Evolutionary conservation across 2,113 vertebrate genomes (phyloP).

Genomic region (Nothocercus nigrocapillus): DNA sequence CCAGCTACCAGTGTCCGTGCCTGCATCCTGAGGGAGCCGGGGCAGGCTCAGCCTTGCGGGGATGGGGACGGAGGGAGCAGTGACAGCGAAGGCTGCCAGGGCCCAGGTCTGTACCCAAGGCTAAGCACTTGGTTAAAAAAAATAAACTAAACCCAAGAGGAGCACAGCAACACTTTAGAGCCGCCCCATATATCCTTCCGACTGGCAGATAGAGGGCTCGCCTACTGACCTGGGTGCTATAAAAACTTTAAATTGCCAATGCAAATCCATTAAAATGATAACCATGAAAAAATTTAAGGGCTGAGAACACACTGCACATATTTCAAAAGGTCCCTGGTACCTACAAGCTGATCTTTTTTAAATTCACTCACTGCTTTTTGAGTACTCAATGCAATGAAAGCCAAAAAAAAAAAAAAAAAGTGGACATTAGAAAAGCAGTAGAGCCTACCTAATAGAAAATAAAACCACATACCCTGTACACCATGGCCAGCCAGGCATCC

Average conservation of each 20-base stretch:
- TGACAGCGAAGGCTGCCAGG: background rate
- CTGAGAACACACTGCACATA: background rate
- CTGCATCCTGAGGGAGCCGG: background rate
- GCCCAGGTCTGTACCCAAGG: fast-evolving
- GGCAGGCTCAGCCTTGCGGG: background rate
- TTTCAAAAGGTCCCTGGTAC: background rate
- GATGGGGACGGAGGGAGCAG: background rate
- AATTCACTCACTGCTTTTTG: background rate
- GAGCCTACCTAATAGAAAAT: background rate
- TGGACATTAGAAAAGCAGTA: background rate
- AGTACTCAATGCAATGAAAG: background rate
- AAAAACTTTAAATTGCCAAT: background rate
- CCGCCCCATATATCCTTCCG: background rate
- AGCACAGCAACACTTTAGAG: background rate
- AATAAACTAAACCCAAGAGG: background rate
- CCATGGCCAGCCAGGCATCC: background rate
- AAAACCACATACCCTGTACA: background rate
- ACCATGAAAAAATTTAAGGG: background rate
- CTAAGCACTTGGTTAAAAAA: background rate
- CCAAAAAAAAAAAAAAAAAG: background rate
- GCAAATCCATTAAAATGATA: background rate
- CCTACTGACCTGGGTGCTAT: background rate
- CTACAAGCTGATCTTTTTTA: background rate
- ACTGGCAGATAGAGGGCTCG: background rate
- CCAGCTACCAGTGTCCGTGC: no score